Base-by-base conservation (phyloP, 2,797 vertebrate species). In the Hydrolagus colliei region DNA sequence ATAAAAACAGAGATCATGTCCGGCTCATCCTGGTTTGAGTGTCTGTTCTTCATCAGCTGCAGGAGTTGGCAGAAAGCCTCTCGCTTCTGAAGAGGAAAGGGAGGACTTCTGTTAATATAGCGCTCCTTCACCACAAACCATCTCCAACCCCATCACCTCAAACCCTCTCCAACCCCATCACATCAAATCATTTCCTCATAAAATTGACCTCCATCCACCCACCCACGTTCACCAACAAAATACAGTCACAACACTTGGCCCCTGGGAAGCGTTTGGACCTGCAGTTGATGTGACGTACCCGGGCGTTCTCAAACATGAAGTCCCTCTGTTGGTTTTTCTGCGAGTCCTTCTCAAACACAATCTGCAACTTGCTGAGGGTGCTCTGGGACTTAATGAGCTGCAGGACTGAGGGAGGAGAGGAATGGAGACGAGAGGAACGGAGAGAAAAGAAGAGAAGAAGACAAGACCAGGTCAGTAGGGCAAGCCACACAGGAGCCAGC, bases 1-100 rank as follows among this genome's bases (percentile, higher is more conserved):
- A 95, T 92, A 86, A 95, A 96, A 86, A 96, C 91, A 41, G 95
- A 96, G 88, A 95, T 88, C 87, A 93, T 10, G 4, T 96, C 95
- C 11, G 94, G 94, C 86, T 95, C 93, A 20, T 87, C 90, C 74
- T 90, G 92, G 80, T 93, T 89, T 20, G 91, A 93, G 88, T 93
- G 92, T n/a, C 89, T 89, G 52, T 89, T 90, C 88, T 93, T 96
- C 93, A 95, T 95, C 89, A 95, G 89, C 89, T 94, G 94, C 27
- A 96, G 91, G 67, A 96, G 93, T 9, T 93, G 93, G 86, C 95
- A 95, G 90, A 95, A 96, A 13, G 94, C 93, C 32, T 95, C 92
- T 12, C 93, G 88, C 89, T 95, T 96, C 95, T 96, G 86, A 2
- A 32, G 65, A 63, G 13, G 13, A 13, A 59, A 71, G 9, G 27